Conservation (phyloP, 2,797 vertebrate species). For the Tokudaia tokunoshimensis region DNA sequence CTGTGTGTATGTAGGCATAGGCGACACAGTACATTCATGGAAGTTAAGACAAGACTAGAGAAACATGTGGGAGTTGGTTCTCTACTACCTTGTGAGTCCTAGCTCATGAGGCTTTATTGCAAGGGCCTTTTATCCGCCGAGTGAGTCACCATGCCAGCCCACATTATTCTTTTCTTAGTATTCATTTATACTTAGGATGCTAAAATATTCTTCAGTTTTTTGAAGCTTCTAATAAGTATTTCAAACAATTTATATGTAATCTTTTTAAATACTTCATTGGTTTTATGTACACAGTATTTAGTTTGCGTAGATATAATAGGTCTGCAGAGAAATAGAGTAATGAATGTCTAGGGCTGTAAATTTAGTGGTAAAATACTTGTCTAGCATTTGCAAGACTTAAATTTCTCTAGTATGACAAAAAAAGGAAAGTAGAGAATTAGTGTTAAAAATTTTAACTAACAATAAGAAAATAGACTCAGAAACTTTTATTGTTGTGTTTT, state of each 20-base stretch:
- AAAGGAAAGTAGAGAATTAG: neutral
- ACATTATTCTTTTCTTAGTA: slow-evolving; percentile 19
- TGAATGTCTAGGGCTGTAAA: neutral
- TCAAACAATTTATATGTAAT: neutral
- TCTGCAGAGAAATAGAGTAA: slow-evolving; percentile 27
- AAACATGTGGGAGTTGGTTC: neutral
- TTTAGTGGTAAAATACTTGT: neutral
- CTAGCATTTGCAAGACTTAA: neutral
- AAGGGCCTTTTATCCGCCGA: neutral
- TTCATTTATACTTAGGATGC: slow-evolving; percentile 33
- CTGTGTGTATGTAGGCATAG: neutral
- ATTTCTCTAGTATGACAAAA: neutral
- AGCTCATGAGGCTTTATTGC: neutral
- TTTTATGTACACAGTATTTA: slow-evolving; percentile 33
- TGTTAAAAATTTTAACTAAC: neutral
- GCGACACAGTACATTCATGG: neutral
- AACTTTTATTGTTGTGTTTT: neutral
- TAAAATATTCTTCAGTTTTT: neutral
- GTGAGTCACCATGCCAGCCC: neutral
- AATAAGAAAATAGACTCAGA: neutral
- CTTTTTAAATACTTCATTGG: neutral
- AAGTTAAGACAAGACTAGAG: neutral
- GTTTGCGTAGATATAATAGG: neutral
- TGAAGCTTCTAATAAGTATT: neutral
- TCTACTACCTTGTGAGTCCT: neutral